Conservation (phyloP, 92 coral and sea anemone genomes). For the Heliopora coerulea region DNA sequence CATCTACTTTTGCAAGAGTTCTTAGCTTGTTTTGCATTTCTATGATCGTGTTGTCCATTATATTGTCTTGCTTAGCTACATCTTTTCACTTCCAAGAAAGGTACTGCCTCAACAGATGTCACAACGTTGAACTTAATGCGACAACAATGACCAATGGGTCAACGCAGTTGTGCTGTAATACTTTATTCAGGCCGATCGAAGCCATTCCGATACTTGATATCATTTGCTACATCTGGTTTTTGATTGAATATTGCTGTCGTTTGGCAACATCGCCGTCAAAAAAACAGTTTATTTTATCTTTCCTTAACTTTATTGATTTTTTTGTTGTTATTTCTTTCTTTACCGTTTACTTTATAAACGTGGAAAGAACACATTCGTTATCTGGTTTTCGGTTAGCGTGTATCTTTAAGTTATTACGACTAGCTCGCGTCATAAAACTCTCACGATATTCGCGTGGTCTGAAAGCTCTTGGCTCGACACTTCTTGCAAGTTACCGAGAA, state of each 20-base stretch:
- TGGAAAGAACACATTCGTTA: not conserved
- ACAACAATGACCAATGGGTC: not conserved
- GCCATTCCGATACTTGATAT: constrained; percentile 10
- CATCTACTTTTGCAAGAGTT: constrained; percentile 67
- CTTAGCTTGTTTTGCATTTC: constrained; percentile 70
- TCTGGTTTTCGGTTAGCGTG: constrained; percentile 40
- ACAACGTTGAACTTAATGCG: not conserved
- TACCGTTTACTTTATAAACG: constrained; percentile 9
- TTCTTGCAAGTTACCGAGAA: constrained; percentile 86
- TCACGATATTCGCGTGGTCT: constrained; percentile 95
- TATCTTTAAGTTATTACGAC: constrained; percentile 68
- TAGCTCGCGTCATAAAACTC: constrained; percentile 79
- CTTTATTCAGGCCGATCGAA: not conserved
- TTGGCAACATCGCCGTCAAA: constrained; percentile 30
- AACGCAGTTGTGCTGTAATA: constrained; percentile 1
- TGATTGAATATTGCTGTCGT: constrained; percentile 30
- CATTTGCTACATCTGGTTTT: constrained; percentile 26
- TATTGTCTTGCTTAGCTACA: constrained; percentile 68
- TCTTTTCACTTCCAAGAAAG: constrained; percentile 17
- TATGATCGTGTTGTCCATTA: constrained; percentile 70
- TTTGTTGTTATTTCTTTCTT: constrained; percentile 18
- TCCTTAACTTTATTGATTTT: constrained; percentile 26
- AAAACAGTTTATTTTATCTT: constrained; percentile 12
- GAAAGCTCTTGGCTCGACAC: constrained; percentile 79
- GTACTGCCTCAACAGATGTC: constrained; percentile 6